Base-by-base conservation (phyloP, 2,113 vertebrate genomes). In the Hylia prasina region DNA sequence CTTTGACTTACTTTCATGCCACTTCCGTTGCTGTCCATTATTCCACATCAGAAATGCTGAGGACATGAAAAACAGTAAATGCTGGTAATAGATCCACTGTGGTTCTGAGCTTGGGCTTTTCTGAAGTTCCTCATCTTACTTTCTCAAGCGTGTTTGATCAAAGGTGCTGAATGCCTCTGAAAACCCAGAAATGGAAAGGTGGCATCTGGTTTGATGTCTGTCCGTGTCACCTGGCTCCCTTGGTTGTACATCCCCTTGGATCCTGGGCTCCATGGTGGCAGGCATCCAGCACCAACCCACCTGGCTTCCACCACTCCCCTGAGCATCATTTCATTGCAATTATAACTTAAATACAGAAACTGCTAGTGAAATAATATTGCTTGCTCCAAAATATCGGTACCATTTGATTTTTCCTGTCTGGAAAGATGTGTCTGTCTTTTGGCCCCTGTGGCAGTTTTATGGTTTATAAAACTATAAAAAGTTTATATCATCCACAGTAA, bases 401-500 rank as follows among this genome's bases (percentile, higher is more conserved):
- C 9, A 1, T 40, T 72, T 64, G 3, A 4, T 58, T 68, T 81
- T 77, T 58, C 17, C 5, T 45, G 35, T 13, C 37, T 35, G 60
- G 69, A 24, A 69, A 33, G 50, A 35, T 57, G 13, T 28, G 57
- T 80, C 39, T 53, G 17, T 35, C 45, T 86, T 50, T 75, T 27
- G 47, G 5, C 25, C 4, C 15, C 31, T 11, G 6, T 39, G 23
- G 28, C 33, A 51, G 16, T 30, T 60, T 84, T 48, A 63, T 63
- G 39, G 39, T 63, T 63, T 40, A 42, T 63, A 22, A 42, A 63
- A 42, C 39, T 63, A 31, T 63, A 63, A 63, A 31, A 31, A 42
- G 60, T 63, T 60, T 45, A 8, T 1, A 0, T 30, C 0, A 2
- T 13, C 31, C 20, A 14, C 0, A 2, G n/a, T 64, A 13, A 85